Percentiles rank a stretch among this genome's conserved stretches.
Conservation (phyloP, 2,113 vertebrate genomes). For the Xenopus laevis region DNA sequence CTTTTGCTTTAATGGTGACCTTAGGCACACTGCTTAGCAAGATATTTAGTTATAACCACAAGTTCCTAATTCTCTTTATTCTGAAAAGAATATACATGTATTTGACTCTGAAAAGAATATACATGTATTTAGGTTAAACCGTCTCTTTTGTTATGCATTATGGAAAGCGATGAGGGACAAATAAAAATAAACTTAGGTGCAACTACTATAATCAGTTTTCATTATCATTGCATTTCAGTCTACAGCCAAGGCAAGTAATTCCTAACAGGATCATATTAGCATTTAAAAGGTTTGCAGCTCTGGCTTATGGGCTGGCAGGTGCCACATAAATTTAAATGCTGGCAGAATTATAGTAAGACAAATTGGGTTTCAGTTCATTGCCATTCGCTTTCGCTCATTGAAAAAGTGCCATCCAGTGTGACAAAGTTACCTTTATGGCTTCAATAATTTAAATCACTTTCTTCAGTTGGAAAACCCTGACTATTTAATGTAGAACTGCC, state of each 20-base stretch:
- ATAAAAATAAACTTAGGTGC: background rate
- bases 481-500: background rate
- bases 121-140: too few relatives aligned
- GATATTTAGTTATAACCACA: too few relatives aligned
- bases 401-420: slow-evolving; percentile 25
- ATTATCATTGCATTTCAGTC: slow-evolving; percentile 1
- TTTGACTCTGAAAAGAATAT: too few relatives aligned
- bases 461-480: slow-evolving; percentile 5
- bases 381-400: slow-evolving; percentile 26
- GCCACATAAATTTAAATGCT: slow-evolving; percentile 31
- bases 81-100: too few relatives aligned
- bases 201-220: slow-evolving; percentile 6
- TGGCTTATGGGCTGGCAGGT: slow-evolving; percentile 18
- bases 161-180: background rate
- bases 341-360: slow-evolving; percentile 30
- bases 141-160: background rate
- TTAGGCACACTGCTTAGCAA: too few relatives aligned
- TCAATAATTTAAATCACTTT: slow-evolving; percentile 27
- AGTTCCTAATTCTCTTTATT: too few relatives aligned
- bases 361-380: slow-evolving; percentile 27
- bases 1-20: too few relatives aligned
- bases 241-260: slow-evolving; percentile 1
- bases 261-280: slow-evolving; percentile 13
- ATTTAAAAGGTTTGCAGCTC: slow-evolving; percentile 30
- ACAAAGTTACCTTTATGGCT: slow-evolving; percentile 32